Conservation (phyloP, 30 jellyfish, hydroid and myxozoan species). For the Pelagia noctiluca region DNA sequence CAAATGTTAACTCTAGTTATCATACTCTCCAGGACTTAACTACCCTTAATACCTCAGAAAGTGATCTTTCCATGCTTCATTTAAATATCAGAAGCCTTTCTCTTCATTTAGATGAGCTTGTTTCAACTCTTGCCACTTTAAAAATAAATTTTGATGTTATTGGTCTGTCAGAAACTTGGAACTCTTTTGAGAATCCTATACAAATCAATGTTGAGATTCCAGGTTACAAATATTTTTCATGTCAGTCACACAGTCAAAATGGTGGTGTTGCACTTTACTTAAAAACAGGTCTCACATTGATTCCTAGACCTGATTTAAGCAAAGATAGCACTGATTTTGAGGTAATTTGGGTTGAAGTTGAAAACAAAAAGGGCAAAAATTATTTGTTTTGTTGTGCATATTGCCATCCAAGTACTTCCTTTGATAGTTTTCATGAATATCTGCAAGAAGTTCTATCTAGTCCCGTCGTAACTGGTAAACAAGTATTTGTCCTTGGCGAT, state of each 20-base stretch:
- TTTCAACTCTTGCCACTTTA: conserved; percentile 5
- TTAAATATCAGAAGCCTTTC: conserved; percentile 51
- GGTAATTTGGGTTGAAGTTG: background rate
- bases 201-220: conserved; percentile 19
- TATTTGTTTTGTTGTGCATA: background rate
- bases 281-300: conserved; percentile 3
- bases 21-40: conserved; percentile 50
- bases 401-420: conserved; percentile 1
- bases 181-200: conserved; percentile 21
- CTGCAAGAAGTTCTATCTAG: conserved; percentile 1
- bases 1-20: conserved; percentile 34
- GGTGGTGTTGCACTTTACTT: conserved; percentile 7
- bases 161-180: conserved; percentile 58
- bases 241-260: conserved; percentile 26
- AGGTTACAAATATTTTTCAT: conserved; percentile 8
- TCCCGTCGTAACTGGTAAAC: background rate
- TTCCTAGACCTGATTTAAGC: conserved; percentile 5
- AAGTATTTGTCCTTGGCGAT: too few relatives aligned
- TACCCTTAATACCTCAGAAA: conserved; percentile 34
- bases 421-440: background rate
- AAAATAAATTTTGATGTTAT: conserved; percentile 47
- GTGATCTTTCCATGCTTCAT: conserved; percentile 51
- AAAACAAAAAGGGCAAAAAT: background rate
- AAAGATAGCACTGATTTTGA: background rate
- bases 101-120: conserved; percentile 50